A percentile compares a stretch with the other conserved stretches of the same genome.
Evolutionary conservation across 1,140 invertebrate genomes (phyloP).

Genomic region (Eulimnadia texana): DNA sequence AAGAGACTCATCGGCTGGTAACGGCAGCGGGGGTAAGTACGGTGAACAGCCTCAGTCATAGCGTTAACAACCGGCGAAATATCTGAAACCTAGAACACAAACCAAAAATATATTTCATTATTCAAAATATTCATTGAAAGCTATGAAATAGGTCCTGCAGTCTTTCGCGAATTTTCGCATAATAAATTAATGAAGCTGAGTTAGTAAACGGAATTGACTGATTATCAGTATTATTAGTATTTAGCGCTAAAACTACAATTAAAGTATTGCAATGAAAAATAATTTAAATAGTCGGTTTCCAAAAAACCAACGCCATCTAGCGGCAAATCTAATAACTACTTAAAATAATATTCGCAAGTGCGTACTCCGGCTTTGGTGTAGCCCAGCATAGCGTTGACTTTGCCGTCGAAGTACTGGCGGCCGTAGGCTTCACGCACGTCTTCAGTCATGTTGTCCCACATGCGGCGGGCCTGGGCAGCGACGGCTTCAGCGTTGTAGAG

Average conservation of each 20-base stretch:
- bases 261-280: background rate
- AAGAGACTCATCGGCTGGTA: slow-evolving; percentile 59
- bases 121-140: no score
- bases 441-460: slow-evolving; percentile 37
- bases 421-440: slow-evolving; percentile 60
- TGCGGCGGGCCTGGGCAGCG: slow-evolving; percentile 43
- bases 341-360: no score
- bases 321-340: no score
- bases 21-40: slow-evolving; percentile 59
- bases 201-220: no score
- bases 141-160: no score
- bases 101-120: no score
- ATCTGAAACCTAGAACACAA: slow-evolving; percentile 52
- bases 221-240: no score
- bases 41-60: slow-evolving; percentile 52
- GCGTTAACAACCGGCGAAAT: slow-evolving; percentile 50
- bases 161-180: no score
- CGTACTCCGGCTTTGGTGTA: slow-evolving; percentile 51
- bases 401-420: slow-evolving; percentile 62
- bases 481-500: slow-evolving; percentile 40
- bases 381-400: slow-evolving; percentile 55
- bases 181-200: no score
- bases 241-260: no score
- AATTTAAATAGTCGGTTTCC: background rate
- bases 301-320: no score